Evolutionary conservation across 2,797 vertebrate species (phyloP).

Genomic region (Xenopus petersii): DNA sequence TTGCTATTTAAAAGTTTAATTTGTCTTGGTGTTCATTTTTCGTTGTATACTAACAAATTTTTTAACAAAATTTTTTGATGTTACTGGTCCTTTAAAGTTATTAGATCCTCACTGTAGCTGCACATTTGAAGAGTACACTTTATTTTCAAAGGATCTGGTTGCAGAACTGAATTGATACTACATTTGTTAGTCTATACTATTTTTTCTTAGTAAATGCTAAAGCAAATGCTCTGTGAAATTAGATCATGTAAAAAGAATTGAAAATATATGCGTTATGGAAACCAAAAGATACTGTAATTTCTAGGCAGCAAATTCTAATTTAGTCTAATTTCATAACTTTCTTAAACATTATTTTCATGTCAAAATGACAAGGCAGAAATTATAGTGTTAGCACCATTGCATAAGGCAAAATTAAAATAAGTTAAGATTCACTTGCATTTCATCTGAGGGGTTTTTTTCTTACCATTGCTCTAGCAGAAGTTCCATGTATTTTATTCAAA

Average conservation of each 20-base stretch:
- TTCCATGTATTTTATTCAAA: too few relatives aligned
- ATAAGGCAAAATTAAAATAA: too few relatives aligned
- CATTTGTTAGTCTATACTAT: conserved; percentile 26
- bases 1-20: too few relatives aligned
- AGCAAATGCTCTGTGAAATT: conserved; percentile 48
- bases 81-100: not conserved
- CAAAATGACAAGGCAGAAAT: not conserved
- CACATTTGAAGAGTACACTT: not conserved
- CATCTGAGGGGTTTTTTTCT: too few relatives aligned
- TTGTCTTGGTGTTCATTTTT: too few relatives aligned
- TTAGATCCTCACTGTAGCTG: conserved; percentile 10
- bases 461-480: too few relatives aligned
- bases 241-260: conserved; percentile 44
- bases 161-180: conserved; percentile 44
- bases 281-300: conserved; percentile 22
- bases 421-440: too few relatives aligned
- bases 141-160: conserved; percentile 17
- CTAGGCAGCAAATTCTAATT: conserved; percentile 31
- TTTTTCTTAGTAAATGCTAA: conserved; percentile 8
- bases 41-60: too few relatives aligned
- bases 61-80: too few relatives aligned
- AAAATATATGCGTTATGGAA: conserved; percentile 41
- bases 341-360: conserved; percentile 16
- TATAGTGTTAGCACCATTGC: too few relatives aligned
- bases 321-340: conserved; percentile 28